Evolutionary conservation across 2,113 vertebrate species (phyloP).

Genomic region (Tachysurus vachellii): DNA sequence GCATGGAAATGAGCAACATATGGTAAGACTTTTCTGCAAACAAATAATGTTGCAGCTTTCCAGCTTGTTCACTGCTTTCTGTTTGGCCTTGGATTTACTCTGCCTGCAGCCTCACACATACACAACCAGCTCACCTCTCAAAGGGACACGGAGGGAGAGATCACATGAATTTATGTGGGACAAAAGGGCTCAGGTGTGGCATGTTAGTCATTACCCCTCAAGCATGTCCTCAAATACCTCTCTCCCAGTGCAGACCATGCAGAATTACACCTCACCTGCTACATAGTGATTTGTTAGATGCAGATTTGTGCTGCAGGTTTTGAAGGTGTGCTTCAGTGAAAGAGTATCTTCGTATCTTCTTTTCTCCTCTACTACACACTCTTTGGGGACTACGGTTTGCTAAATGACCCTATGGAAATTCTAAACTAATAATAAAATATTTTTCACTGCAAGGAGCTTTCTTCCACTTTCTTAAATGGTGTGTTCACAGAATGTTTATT

Average conservation of each 20-base stretch:
- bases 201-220: neutral
- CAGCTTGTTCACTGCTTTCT: neutral
- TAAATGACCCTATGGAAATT: slow-evolving; percentile 19
- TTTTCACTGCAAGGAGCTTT: neutral
- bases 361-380: slow-evolving; percentile 16
- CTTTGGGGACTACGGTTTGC: slow-evolving; percentile 15
- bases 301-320: slow-evolving; percentile 10
- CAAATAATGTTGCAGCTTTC: neutral
- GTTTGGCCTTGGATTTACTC: neutral
- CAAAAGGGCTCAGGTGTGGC: neutral
- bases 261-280: neutral
- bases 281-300: neutral
- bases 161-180: neutral
- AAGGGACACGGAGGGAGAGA: neutral
- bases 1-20: neutral
- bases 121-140: neutral
- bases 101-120: neutral
- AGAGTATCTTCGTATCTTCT: slow-evolving; percentile 13
- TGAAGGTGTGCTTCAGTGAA: neutral
- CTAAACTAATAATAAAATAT: slow-evolving; percentile 4
- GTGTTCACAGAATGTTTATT: neutral
- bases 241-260: neutral
- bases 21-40: neutral
- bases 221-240: neutral
- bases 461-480: neutral